Evolutionary conservation across 2,797 vertebrate species (phyloP).

Genomic region (Pygocentrus nattereri): DNA sequence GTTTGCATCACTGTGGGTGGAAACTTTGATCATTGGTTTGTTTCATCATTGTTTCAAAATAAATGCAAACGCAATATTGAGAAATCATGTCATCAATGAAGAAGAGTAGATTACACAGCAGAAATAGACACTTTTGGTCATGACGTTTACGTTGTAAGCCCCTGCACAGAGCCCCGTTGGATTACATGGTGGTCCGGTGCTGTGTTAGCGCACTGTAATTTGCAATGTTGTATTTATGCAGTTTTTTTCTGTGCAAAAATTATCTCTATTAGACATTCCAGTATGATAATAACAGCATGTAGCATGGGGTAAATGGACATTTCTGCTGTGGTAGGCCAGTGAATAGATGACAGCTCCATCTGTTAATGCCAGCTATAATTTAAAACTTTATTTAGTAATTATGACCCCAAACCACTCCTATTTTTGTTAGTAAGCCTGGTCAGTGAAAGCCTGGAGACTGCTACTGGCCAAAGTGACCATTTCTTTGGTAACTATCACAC

Average conservation of each 20-base stretch:
- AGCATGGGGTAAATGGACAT: slow-evolving; percentile 18
- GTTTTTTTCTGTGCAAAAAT: not conserved
- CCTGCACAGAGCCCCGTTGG: not conserved
- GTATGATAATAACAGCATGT: slow-evolving; percentile 21
- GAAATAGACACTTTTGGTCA: too few relatives aligned
- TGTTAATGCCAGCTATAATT: slow-evolving; percentile 52
- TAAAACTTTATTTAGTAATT: slow-evolving; percentile 50
- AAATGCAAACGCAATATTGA: too few relatives aligned
- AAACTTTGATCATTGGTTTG: too few relatives aligned
- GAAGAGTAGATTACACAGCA: too few relatives aligned
- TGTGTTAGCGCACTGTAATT: slow-evolving; percentile 14
- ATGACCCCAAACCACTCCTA: slow-evolving; percentile 6
- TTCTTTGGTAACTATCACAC: not conserved
- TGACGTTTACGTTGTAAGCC: not conserved
- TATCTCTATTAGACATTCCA: slow-evolving; percentile 24
- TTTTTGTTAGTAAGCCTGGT: not conserved
- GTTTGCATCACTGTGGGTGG: too few relatives aligned
- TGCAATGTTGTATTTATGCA: slow-evolving; percentile 3
- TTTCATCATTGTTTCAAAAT: too few relatives aligned
- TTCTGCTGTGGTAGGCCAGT: slow-evolving; percentile 43
- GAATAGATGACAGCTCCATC: slow-evolving; percentile 48
- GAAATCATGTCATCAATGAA: too few relatives aligned
- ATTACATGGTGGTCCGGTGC: not conserved
- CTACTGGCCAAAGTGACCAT: not conserved
- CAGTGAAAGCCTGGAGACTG: not conserved